A percentile compares a stretch with the other conserved stretches of the same genome.
phyloP scores from a whole-genome alignment of 1,140 invertebrate species.

The Ceratoteleas bidentatus region DNA sequence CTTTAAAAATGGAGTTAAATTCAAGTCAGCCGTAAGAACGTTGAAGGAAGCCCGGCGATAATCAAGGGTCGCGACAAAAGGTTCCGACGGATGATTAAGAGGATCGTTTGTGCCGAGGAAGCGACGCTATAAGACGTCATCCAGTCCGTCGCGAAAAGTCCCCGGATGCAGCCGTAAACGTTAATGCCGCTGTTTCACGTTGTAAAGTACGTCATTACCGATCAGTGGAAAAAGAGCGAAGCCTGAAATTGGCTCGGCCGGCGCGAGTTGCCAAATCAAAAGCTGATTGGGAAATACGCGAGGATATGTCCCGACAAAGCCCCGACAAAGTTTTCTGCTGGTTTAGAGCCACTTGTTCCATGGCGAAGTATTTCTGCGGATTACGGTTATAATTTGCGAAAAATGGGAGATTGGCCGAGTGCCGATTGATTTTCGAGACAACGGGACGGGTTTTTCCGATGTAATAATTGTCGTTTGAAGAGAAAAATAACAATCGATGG shows the following conservation, averaged over 20 bases:
- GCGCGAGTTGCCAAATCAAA: slow-evolving; percentile 22
- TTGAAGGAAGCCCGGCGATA: slow-evolving; percentile 51
- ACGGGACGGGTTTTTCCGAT: too few species aligned
- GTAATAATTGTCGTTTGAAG: too few species aligned
- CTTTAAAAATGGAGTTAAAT: slow-evolving; percentile 66
- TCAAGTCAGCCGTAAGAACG: slow-evolving; percentile 59
- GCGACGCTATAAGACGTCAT: slow-evolving; percentile 68
- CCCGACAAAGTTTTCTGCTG: background rate
- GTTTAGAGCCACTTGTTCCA: background rate
- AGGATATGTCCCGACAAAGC: background rate
- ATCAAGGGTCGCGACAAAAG: slow-evolving; percentile 72
- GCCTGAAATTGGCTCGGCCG: slow-evolving; percentile 19
- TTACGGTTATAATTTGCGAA: too few species aligned
- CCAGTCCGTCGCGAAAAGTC: slow-evolving; percentile 53
- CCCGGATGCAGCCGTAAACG: slow-evolving; percentile 55
- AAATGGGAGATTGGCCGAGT: too few species aligned
- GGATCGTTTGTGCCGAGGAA: slow-evolving; percentile 77
- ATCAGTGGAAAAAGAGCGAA: slow-evolving; percentile 36
- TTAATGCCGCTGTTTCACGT: slow-evolving; percentile 54
- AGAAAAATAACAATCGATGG: too few species aligned
- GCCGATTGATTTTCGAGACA: too few species aligned
- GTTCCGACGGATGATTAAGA: slow-evolving; percentile 79
- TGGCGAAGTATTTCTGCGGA: too few species aligned
- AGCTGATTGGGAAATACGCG: background rate
- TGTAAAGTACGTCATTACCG: slow-evolving; percentile 47